Evolutionary conservation across 2,113 vertebrate genomes (phyloP).

Genomic region (Urocitellus parryii): DNA sequence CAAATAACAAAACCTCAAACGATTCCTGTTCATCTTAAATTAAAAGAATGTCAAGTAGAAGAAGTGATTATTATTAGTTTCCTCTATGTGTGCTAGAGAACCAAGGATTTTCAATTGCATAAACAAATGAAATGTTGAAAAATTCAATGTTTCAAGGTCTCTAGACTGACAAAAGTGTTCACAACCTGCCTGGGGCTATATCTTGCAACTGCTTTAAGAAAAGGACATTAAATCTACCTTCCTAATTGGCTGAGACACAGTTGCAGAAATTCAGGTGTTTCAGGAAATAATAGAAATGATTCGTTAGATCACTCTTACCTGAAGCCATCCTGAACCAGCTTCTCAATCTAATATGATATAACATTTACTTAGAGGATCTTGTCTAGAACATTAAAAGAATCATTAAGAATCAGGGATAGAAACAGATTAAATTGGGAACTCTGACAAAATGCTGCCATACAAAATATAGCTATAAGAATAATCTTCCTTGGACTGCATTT

Average conservation of each 20-base stretch:
- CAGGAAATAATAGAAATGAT: constrained; percentile 50
- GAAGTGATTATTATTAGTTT: background rate
- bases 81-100: background rate
- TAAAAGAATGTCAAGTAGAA: constrained; percentile 20
- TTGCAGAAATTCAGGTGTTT: constrained; percentile 40
- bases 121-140: constrained; percentile 60
- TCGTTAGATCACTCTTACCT: background rate
- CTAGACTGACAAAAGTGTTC: constrained; percentile 32
- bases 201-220: constrained; percentile 33
- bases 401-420: background rate
- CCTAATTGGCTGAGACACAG: constrained; percentile 53
- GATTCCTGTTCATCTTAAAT: background rate
- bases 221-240: constrained; percentile 42
- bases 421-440: background rate
- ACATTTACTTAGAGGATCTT: background rate
- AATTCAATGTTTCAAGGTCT: constrained; percentile 31
- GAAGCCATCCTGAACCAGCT: background rate
- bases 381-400: background rate
- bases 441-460: background rate
- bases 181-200: constrained; percentile 29
- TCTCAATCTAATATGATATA: background rate
- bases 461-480: background rate
- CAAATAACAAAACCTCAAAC: constrained; percentile 16
- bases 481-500: background rate
- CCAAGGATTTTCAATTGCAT: constrained; percentile 3